A percentile compares a stretch with the other conserved stretches of the same genome.
These are phyloP conservation scores for Catagonus wagneri DNA, from an alignment of 2,113 vertebrate species.

Conservation along the genomic window DNA sequence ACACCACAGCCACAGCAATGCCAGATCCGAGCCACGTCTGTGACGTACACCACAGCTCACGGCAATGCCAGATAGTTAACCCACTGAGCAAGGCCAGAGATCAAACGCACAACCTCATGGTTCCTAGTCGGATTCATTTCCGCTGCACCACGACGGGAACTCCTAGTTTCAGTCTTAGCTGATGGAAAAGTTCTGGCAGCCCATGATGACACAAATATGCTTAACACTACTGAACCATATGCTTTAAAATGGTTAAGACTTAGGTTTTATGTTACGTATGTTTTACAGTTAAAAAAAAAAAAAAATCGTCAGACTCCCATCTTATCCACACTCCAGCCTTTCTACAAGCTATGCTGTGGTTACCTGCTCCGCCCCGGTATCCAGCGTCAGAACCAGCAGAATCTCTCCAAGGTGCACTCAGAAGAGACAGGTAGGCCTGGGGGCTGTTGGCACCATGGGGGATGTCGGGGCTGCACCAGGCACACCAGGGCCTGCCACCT, in stretches of 20 bases:
- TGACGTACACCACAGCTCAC: no score
- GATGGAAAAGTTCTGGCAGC: background rate
- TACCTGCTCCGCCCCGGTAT: fast-evolving
- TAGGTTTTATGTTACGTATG: fast-evolving
- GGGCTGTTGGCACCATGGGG: background rate
- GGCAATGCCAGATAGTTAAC: no score
- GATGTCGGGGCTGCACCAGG: no score
- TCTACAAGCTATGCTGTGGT: background rate
- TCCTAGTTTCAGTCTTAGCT: fast-evolving
- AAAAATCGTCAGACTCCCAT: background rate
- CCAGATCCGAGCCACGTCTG: no score
- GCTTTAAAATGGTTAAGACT: background rate
- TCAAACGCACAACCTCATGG: no score
- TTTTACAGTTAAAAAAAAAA: background rate
- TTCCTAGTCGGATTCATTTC: no score
- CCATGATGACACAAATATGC: fast-evolving
- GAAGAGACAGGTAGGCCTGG: background rate
- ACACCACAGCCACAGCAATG: no score
- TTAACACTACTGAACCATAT: fast-evolving
- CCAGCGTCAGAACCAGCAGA: background rate
- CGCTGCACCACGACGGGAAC: no score
- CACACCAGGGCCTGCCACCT: background rate
- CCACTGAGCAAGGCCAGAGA: no score
- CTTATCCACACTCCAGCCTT: no score
- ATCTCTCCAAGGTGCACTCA: background rate